Percentiles rank a stretch among this genome's conserved stretches.
These are phyloP conservation scores for Spinus olivaceus DNA, from an alignment of 2,797 vertebrate species.

Conservation along the genomic window DNA sequence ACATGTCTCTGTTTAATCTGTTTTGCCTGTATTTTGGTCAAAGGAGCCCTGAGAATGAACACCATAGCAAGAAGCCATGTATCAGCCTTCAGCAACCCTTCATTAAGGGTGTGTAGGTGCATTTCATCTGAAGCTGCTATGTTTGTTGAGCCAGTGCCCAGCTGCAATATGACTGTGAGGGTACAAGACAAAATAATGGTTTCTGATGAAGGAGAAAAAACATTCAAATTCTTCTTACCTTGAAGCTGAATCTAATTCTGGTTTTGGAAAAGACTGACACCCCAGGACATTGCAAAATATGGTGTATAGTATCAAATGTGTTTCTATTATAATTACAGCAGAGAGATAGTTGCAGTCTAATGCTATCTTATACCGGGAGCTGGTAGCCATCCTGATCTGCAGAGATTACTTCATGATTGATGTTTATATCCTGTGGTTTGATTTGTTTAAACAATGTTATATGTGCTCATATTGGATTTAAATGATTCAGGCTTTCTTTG, in stretches of 20 bases:
- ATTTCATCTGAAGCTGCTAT: not conserved
- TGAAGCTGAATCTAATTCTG: not conserved
- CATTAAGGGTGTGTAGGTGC: not conserved
- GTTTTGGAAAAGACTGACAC: not conserved
- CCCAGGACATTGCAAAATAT: not conserved
- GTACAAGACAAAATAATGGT: not conserved
- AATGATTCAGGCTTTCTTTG: not conserved
- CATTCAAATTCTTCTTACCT: not conserved
- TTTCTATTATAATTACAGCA: not conserved
- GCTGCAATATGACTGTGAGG: not conserved
- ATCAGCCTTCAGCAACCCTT: not conserved
- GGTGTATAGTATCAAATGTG: not conserved
- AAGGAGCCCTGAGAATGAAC: not conserved
- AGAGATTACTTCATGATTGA: not conserved
- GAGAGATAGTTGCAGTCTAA: not conserved
- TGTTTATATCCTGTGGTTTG: not conserved
- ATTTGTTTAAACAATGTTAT: not conserved
- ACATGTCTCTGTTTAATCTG: not conserved
- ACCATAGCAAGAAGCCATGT: fast-evolving
- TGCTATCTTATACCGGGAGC: not conserved
- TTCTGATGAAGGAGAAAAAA: not conserved
- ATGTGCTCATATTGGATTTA: not conserved
- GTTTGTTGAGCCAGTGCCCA: not conserved
- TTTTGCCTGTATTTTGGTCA: not conserved
- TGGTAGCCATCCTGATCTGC: not conserved